phyloP scores from a whole-genome alignment of 2,113 vertebrate genomes.

The Oostethus manadensis region DNA sequence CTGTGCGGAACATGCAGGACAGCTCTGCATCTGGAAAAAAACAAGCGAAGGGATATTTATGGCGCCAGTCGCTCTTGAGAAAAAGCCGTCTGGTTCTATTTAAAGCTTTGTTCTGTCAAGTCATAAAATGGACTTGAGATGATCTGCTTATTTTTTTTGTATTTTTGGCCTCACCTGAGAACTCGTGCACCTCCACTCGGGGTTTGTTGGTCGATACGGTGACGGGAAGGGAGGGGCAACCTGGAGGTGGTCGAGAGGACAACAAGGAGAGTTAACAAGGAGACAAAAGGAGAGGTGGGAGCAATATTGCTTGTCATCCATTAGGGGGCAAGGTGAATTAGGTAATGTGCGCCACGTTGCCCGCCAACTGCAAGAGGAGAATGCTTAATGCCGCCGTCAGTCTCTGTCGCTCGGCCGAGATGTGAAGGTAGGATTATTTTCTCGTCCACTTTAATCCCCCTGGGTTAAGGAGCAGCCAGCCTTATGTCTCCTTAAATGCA shows the following conservation, averaged over 20 bases:
- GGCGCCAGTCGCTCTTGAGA: background rate
- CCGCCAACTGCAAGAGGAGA: conserved; percentile 41
- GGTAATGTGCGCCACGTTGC: conserved; percentile 27
- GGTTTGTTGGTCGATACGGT: conserved; percentile 50
- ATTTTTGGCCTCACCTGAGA: conserved; percentile 47
- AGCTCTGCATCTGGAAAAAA: conserved; percentile 75
- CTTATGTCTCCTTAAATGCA: conserved; percentile 42
- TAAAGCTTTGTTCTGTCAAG: conserved; percentile 34
- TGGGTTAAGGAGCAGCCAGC: conserved; percentile 42
- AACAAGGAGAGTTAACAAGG: background rate
- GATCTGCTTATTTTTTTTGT: background rate
- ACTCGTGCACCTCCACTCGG: conserved; percentile 66
- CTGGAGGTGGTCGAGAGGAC: conserved; percentile 31
- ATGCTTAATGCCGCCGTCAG: conserved; percentile 36
- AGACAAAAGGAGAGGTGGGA: conserved; percentile 6
- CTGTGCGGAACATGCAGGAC: conserved; percentile 79
- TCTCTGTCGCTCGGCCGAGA: conserved; percentile 14
- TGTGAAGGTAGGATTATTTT: conserved; percentile 47
- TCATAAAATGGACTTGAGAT: background rate
- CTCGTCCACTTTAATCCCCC: conserved; percentile 42
- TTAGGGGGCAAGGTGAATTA: conserved; percentile 48
- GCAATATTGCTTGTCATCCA: conserved; percentile 40
- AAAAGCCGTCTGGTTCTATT: conserved; percentile 32
- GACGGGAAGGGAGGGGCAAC: conserved; percentile 49
- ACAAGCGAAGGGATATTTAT: conserved; percentile 35